phyloP scores from a whole-genome alignment of 2,113 vertebrate species.

The Misgurnus mizolepis region DNA sequence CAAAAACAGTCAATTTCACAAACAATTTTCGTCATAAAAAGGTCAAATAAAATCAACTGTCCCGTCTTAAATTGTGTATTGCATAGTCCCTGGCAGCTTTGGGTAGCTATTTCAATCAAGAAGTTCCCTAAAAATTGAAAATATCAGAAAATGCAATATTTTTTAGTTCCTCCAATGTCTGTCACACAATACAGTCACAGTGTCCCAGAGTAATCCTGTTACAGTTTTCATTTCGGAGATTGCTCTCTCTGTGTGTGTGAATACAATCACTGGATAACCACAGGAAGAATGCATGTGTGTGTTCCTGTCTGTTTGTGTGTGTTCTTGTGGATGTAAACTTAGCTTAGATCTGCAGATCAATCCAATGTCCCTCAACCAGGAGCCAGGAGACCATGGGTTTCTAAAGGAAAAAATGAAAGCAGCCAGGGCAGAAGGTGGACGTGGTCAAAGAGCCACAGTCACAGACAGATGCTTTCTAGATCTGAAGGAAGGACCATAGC shows the following conservation, averaged over 20 bases:
- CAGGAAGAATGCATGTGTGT: conserved; percentile 12
- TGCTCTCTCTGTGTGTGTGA: conserved; percentile 30
- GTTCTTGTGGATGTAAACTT: conserved; percentile 44
- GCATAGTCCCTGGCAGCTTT: neutral
- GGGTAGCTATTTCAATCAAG: neutral
- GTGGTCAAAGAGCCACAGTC: conserved; percentile 33
- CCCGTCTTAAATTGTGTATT: neutral
- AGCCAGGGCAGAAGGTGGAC: conserved; percentile 34
- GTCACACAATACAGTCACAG: neutral
- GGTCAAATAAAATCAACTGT: neutral
- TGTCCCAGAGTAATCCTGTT: conserved; percentile 36
- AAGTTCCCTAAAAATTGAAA: neutral
- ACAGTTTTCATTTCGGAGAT: conserved; percentile 35
- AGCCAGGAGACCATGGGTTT: conserved; percentile 36
- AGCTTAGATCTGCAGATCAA: conserved; percentile 51
- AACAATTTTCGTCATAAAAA: neutral
- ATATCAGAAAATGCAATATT: conserved; percentile 29
- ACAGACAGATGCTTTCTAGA: conserved; percentile 29
- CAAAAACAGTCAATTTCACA: neutral
- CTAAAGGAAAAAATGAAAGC: conserved; percentile 43
- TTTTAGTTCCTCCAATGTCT: conserved; percentile 24
- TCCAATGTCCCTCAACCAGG: conserved; percentile 45
- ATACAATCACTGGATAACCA: conserved; percentile 5
- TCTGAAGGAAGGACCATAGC: conserved; percentile 25
- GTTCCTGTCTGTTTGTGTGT: conserved; percentile 15